Evolutionary conservation across 2,888 invertebrate species (phyloP).

Genomic region (Eutolmus rufibarbis): DNA sequence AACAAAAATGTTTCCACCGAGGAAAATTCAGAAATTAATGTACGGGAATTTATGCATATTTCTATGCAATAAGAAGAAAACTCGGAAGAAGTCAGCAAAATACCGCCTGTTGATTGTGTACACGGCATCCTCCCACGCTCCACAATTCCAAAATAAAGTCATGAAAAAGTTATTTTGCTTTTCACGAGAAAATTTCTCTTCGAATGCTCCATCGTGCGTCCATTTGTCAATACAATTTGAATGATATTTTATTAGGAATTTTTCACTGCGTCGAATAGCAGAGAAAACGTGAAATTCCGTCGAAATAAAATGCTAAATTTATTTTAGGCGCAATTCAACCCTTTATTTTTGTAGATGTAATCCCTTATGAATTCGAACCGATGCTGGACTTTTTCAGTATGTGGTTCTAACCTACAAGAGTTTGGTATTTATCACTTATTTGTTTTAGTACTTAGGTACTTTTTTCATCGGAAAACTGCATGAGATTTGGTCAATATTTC

Average conservation of each 20-base stretch:
- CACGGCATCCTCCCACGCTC: not conserved
- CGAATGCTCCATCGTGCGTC: not conserved
- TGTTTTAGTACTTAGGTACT: not conserved
- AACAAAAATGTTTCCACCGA: not conserved
- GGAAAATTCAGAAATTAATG: not conserved
- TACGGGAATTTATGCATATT: not conserved
- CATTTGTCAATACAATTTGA: not conserved
- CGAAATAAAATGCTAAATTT: not conserved
- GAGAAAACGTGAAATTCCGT: not conserved
- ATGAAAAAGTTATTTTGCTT: not conserved
- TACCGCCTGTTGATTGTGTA: not conserved
- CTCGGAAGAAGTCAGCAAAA: not conserved
- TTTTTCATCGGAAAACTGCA: not conserved
- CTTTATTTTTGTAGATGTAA: not conserved
- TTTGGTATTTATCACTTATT: not conserved
- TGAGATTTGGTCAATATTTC: not conserved
- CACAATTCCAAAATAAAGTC: not conserved
- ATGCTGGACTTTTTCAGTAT: not conserved
- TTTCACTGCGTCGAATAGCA: not conserved
- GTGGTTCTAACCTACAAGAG: not conserved
- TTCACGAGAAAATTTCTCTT: not conserved
- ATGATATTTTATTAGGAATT: not conserved
- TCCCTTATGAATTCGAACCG: not conserved
- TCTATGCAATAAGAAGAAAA: not conserved
- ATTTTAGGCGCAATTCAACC: not conserved